phyloP scores from a whole-genome alignment of 2,888 invertebrate species.

The Globia sparganii region DNA sequence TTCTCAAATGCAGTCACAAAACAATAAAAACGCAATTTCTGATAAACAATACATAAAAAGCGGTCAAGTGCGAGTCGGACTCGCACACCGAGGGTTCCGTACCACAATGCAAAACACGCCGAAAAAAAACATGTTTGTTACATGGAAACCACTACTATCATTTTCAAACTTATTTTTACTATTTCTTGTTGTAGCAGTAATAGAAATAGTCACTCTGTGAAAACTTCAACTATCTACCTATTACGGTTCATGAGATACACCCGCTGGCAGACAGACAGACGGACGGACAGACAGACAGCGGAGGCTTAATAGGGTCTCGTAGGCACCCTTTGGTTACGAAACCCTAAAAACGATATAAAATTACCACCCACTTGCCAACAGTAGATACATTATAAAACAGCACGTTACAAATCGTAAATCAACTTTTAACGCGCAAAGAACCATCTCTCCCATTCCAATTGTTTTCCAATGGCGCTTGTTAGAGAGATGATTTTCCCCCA shows the following conservation, averaged over 20 bases:
- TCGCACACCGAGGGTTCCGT: not conserved
- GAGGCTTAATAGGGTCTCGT: too few relatives aligned
- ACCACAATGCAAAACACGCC: not conserved
- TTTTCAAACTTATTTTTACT: not conserved
- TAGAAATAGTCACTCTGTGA: not conserved
- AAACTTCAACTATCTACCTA: too few relatives aligned
- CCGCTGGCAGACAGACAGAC: too few relatives aligned
- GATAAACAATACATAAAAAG: not conserved
- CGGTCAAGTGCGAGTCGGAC: not conserved
- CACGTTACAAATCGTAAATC: conserved; percentile 28
- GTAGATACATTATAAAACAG: not conserved
- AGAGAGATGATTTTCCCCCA: conserved; percentile 62
- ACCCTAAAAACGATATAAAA: not conserved
- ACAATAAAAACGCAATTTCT: not conserved
- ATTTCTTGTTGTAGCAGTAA: not conserved
- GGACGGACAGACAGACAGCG: too few relatives aligned
- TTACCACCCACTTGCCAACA: not conserved
- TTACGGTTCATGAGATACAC: too few relatives aligned
- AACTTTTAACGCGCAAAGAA: conserved; percentile 50
- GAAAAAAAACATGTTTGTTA: not conserved
- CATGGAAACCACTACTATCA: not conserved
- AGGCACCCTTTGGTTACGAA: not conserved
- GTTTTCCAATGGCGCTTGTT: conserved; percentile 75
- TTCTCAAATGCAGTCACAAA: not conserved
- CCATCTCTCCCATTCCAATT: conserved; percentile 61